Conservation (phyloP, 1,140 invertebrate genomes). For the Idris sp. region DNA sequence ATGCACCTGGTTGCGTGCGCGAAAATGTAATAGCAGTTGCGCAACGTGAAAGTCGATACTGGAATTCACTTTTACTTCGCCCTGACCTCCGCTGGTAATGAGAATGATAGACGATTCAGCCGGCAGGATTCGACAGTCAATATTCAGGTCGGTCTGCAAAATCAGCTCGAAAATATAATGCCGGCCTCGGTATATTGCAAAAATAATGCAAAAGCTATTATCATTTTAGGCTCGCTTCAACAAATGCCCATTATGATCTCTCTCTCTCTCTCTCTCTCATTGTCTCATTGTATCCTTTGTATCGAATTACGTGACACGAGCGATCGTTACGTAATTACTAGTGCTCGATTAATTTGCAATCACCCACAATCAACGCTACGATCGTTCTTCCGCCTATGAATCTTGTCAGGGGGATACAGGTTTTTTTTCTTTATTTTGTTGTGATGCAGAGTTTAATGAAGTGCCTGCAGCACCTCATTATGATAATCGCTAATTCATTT, state of each 20-base stretch:
- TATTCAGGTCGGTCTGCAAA: no score
- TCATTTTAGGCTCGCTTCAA: conserved; percentile 20
- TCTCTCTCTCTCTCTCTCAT: no score
- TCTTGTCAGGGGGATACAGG: conserved; percentile 24
- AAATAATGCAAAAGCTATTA: conserved; percentile 26
- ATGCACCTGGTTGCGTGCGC: conserved; percentile 43
- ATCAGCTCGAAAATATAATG: no score
- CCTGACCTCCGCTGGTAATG: conserved; percentile 53
- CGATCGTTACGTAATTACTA: conserved; percentile 31
- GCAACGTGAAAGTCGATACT: conserved; percentile 59
- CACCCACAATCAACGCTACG: conserved; percentile 48
- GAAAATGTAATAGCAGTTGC: conserved; percentile 51
- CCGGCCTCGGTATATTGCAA: no score
- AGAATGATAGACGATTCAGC: conserved; percentile 28
- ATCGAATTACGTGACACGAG: conserved; percentile 44
- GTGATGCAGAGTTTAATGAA: conserved; percentile 38
- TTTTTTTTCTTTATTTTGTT: conserved; percentile 19
- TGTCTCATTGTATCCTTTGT: conserved; percentile 30
- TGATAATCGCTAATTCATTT: conserved; percentile 53
- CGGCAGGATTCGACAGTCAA: conserved; percentile 28
- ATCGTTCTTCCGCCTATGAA: conserved; percentile 58
- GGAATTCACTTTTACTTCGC: conserved; percentile 61
- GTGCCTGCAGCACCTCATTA: conserved; percentile 51
- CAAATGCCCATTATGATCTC: conserved; percentile 20
- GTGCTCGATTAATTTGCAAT: conserved; percentile 58